Evolutionary conservation across 2,113 vertebrate genomes (phyloP).

Genomic region (Aythya baeri): DNA sequence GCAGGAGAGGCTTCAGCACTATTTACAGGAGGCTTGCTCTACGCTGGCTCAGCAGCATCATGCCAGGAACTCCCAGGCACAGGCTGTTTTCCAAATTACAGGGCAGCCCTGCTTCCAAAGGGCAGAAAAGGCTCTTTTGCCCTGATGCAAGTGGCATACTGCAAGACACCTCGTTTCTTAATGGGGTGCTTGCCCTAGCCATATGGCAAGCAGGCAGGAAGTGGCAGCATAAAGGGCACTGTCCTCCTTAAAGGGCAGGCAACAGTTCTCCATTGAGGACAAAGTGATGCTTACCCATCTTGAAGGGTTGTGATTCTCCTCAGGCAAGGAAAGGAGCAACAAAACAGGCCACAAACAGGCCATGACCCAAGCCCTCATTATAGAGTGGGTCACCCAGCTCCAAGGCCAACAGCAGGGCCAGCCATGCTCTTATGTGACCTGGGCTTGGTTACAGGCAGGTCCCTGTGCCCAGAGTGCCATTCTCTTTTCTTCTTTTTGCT

Average conservation of each 20-base stretch:
- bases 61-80: too few relatives aligned
- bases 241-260: not conserved
- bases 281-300: not conserved
- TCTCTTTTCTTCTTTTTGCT: not conserved
- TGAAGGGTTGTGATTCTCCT: not conserved
- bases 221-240: not conserved
- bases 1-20: not conserved
- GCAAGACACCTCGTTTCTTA: not conserved
- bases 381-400: not conserved
- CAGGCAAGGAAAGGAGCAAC: not conserved
- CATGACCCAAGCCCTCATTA: not conserved
- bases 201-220: not conserved
- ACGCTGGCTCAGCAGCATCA: not conserved
- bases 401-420: not conserved
- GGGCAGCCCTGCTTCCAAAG: not conserved
- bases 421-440: not conserved
- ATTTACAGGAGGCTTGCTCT: not conserved
- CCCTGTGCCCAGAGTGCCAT: not conserved
- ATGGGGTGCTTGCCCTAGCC: not conserved
- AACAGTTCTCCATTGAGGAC: not conserved
- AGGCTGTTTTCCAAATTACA: too few relatives aligned
- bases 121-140: not conserved
- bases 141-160: not conserved
- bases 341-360: not conserved
- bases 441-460: not conserved